These are phyloP conservation scores for Odontesthes bonariensis DNA, from an alignment of 2,113 vertebrate species.

Conservation along the genomic window DNA sequence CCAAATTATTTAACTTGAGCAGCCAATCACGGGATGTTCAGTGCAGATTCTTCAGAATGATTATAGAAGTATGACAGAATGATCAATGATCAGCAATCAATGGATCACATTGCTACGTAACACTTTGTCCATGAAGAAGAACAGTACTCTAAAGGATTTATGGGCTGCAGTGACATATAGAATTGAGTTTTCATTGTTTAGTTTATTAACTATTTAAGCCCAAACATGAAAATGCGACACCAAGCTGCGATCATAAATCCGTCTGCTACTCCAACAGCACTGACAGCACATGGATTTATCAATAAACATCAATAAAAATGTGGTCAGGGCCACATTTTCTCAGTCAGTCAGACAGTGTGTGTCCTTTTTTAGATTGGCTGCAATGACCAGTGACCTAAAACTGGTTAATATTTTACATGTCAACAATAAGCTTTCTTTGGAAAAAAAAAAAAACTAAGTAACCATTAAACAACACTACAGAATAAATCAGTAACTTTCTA, in stretches of 20 bases:
- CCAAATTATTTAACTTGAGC: neutral
- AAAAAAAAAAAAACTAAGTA: neutral
- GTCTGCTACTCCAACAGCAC: neutral
- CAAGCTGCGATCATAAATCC: neutral
- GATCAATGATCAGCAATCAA: no score
- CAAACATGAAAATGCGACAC: neutral
- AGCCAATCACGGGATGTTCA: neutral
- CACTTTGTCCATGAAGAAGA: no score
- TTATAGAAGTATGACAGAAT: neutral
- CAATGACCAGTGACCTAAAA: no score
- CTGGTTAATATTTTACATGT: neutral
- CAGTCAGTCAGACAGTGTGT: neutral
- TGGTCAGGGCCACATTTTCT: neutral
- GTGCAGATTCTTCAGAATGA: neutral
- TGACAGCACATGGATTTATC: neutral
- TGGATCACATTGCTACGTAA: neutral
- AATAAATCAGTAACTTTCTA: neutral
- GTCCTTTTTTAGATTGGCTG: neutral
- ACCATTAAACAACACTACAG: no score
- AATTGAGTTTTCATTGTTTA: neutral
- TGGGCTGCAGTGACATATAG: neutral
- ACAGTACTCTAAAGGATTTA: neutral
- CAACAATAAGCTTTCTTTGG: neutral
- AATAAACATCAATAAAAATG: neutral
- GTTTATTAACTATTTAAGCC: neutral